Conservation (phyloP, 2,113 vertebrate genomes). For the Vulpes vulpes region DNA sequence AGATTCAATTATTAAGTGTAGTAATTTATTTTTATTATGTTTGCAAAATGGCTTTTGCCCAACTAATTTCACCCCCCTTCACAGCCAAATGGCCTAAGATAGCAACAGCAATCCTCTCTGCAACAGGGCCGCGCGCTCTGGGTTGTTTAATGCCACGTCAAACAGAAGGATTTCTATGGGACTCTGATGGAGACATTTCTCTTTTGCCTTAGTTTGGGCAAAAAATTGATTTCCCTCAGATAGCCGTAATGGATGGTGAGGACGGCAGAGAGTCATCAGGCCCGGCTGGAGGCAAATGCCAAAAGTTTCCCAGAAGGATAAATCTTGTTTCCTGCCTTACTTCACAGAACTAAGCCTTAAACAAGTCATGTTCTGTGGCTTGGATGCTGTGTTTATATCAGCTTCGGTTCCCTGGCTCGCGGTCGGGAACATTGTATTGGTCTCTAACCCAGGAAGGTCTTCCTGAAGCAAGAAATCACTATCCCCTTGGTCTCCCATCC, state of each 20-base stretch:
- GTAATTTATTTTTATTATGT: slow-evolving; percentile 88
- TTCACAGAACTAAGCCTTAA: slow-evolving; percentile 92
- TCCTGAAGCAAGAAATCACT: slow-evolving; percentile 84
- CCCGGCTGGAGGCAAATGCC: slow-evolving; percentile 90
- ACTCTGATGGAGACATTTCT: slow-evolving; percentile 87
- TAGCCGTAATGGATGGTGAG: slow-evolving; percentile 92
- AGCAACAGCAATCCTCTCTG: slow-evolving; percentile 86
- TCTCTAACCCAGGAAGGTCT: slow-evolving; percentile 86
- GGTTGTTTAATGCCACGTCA: slow-evolving; percentile 89
- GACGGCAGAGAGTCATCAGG: slow-evolving; percentile 93
- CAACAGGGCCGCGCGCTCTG: slow-evolving; percentile 78
- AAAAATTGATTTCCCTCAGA: slow-evolving; percentile 89
- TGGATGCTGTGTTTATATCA: slow-evolving; percentile 90
- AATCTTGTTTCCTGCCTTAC: slow-evolving; percentile 93
- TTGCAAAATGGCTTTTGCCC: slow-evolving; percentile 85
- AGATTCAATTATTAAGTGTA: slow-evolving; percentile 85
- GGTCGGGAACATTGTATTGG: slow-evolving; percentile 83
- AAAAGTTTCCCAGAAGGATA: slow-evolving; percentile 93
- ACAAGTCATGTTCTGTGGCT: slow-evolving; percentile 92
- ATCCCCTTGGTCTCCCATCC: slow-evolving; percentile 83
- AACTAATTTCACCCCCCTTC: slow-evolving; percentile 85
- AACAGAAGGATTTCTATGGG: slow-evolving; percentile 88
- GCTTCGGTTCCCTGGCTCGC: slow-evolving; percentile 87
- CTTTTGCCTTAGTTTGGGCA: slow-evolving; percentile 89
- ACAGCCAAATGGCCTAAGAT: slow-evolving; percentile 88